These are phyloP conservation scores for Caenorhabditis briggsae DNA, from an alignment of 1,140 invertebrate species.

Conservation along the genomic window DNA sequence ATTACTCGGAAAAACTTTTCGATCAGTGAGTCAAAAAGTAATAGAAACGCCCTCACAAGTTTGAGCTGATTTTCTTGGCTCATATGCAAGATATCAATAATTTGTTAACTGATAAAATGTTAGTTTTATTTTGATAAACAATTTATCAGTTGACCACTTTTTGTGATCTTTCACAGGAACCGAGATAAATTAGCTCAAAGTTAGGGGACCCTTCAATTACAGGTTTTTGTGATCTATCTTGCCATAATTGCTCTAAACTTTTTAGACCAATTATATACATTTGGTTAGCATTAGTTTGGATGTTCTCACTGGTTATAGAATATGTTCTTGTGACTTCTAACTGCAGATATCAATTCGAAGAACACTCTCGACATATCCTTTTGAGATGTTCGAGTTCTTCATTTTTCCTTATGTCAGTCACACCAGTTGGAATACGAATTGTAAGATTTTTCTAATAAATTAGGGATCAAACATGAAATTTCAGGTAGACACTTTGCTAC, in stretches of 20 bases:
- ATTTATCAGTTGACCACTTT: too few relatives aligned
- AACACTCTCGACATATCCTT: neutral
- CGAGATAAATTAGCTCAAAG: too few relatives aligned
- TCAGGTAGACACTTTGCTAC: neutral
- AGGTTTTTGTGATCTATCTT: too few relatives aligned
- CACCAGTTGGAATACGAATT: neutral
- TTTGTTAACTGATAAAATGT: neutral
- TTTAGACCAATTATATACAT: slow-evolving; percentile 4
- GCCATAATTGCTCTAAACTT: too few relatives aligned
- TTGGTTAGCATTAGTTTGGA: neutral
- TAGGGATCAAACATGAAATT: neutral
- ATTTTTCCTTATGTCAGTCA: neutral
- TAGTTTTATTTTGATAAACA: too few relatives aligned
- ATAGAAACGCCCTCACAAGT: too few relatives aligned
- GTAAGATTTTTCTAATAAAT: neutral
- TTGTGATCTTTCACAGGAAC: too few relatives aligned
- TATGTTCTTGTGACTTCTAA: neutral
- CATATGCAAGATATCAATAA: neutral
- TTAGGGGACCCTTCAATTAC: too few relatives aligned
- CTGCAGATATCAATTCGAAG: neutral
- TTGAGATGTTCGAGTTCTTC: neutral
- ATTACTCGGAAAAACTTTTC: neutral
- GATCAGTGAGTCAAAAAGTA: neutral
- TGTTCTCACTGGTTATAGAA: neutral
- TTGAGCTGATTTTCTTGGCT: too few relatives aligned